Evolutionary conservation across 2,888 invertebrate genomes (phyloP).

Genomic region (Hyppa rectilinea): DNA sequence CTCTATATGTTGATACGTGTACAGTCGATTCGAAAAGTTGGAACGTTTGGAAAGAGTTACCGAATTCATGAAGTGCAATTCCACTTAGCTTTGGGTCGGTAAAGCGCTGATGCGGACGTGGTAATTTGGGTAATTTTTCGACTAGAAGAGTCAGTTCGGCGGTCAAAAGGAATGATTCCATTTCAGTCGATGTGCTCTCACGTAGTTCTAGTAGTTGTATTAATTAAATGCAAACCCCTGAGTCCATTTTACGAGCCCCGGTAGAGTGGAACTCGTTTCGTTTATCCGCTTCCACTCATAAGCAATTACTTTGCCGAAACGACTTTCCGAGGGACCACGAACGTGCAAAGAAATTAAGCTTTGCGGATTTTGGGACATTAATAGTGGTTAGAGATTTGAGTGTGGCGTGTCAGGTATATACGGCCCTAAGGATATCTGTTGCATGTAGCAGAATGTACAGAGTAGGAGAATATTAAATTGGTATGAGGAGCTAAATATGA

Average conservation of each 20-base stretch:
- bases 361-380: constrained; percentile 83
- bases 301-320: constrained; percentile 89
- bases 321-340: constrained; percentile 83
- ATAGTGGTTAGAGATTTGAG: constrained; percentile 78
- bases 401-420: constrained; percentile 67
- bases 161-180: constrained; percentile 86
- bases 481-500: too few species aligned
- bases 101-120: constrained; percentile 73
- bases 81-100: constrained; percentile 67
- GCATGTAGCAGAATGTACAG: constrained; percentile 28
- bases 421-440: constrained; percentile 39
- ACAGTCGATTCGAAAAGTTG: constrained; percentile 44
- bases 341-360: constrained; percentile 87
- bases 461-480: background rate
- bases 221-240: constrained; percentile 89
- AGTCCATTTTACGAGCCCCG: constrained; percentile 88
- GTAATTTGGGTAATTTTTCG: constrained; percentile 81
- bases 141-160: constrained; percentile 78
- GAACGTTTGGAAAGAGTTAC: constrained; percentile 61
- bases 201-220: constrained; percentile 86
- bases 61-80: constrained; percentile 69
- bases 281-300: constrained; percentile 89
- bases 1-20: constrained; percentile 29
- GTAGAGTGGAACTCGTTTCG: constrained; percentile 87
- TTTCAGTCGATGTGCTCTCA: constrained; percentile 83